phyloP scores from a whole-genome alignment of 2,888 invertebrate species.

The Tenthredo distinguenda region DNA sequence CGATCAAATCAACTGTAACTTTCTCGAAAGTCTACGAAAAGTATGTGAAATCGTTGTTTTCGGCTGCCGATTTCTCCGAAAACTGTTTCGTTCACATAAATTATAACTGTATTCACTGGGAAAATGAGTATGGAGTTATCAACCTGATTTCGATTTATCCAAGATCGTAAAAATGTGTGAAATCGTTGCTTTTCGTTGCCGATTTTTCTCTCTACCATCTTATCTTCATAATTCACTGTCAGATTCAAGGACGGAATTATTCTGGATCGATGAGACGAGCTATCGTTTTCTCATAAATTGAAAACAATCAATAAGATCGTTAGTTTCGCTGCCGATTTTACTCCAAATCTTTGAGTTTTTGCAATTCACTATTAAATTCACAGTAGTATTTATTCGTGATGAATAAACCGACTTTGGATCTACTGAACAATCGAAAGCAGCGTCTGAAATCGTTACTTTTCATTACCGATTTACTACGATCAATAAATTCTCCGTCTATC shows the following conservation, averaged over 20 bases:
- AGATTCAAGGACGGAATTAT: no score
- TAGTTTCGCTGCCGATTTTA: not conserved
- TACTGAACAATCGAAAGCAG: not conserved
- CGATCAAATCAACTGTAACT: not conserved
- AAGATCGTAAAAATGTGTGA: not conserved
- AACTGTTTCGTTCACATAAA: not conserved
- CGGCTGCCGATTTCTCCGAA: not conserved
- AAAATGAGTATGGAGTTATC: not conserved
- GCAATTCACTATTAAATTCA: not conserved
- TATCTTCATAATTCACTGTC: no score
- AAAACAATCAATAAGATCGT: not conserved
- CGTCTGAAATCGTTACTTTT: not conserved
- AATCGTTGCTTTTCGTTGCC: not conserved
- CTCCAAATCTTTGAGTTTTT: no score
- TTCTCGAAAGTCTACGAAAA: not conserved
- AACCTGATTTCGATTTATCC: not conserved
- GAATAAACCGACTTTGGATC: not conserved
- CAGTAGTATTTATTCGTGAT: not conserved
- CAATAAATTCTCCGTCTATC: not conserved
- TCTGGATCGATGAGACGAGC: no score
- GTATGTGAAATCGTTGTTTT: not conserved
- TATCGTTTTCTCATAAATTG: not conserved
- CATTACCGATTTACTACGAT: not conserved
- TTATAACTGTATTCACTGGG: not conserved
- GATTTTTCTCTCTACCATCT: not conserved